Evolutionary conservation across 2,113 vertebrate species (phyloP).

Genomic region (Gallinago undulata): DNA sequence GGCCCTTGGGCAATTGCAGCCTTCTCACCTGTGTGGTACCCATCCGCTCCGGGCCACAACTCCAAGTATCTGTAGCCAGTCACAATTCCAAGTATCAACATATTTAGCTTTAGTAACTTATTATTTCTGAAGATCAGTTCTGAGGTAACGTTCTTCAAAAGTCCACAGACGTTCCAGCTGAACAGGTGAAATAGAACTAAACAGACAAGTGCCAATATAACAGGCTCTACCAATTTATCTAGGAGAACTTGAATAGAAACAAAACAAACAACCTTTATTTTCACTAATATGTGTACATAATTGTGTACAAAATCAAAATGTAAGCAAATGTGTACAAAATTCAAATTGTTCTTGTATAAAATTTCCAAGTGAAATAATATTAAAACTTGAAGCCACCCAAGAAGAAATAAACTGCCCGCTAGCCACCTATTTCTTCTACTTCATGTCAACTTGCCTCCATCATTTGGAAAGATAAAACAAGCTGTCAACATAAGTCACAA

Average conservation of each 20-base stretch:
- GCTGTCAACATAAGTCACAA: constrained; percentile 44
- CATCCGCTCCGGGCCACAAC: not conserved
- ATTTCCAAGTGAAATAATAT: constrained; percentile 57
- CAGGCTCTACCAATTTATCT: not conserved
- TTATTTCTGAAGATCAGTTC: not conserved
- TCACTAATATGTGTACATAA: constrained; percentile 50
- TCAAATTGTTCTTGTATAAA: constrained; percentile 61
- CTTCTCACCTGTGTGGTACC: not conserved
- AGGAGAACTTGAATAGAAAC: constrained; percentile 19
- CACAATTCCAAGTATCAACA: not conserved
- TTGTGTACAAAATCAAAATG: constrained; percentile 50
- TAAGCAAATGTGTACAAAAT: constrained; percentile 60
- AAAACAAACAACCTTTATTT: constrained; percentile 61
- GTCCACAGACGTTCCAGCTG: not conserved
- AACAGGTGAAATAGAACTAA: not conserved
- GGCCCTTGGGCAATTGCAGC: not conserved
- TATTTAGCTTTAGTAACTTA: not conserved
- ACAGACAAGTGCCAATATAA: not conserved
- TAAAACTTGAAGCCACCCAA: constrained; percentile 38
- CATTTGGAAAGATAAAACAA: constrained; percentile 47
- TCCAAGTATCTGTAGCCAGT: not conserved
- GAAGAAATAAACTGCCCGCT: not conserved
- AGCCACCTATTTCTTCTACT: constrained; percentile 18
- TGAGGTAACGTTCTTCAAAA: not conserved
- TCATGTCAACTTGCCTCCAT: constrained; percentile 30